Evolutionary conservation across 2,888 invertebrate species (phyloP).

Genomic region (Nomada fabriciana): DNA sequence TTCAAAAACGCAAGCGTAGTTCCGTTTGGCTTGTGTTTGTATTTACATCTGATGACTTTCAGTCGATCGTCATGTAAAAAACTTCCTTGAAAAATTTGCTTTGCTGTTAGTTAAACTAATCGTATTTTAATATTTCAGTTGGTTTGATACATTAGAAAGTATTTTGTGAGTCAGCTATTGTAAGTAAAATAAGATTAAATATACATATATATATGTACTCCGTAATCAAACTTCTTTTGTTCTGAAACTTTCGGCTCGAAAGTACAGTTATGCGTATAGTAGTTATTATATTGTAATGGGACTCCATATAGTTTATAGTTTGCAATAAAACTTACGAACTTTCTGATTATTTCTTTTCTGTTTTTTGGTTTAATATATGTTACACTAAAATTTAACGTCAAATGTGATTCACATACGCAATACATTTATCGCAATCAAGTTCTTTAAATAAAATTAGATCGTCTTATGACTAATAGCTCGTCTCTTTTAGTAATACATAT

Average conservation of each 20-base stretch:
- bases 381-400: background rate
- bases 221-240: background rate
- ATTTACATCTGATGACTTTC: background rate
- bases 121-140: background rate
- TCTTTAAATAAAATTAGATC: background rate
- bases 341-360: background rate
- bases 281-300: background rate
- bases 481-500: background rate
- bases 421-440: too few species aligned
- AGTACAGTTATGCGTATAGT: background rate
- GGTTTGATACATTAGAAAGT: background rate
- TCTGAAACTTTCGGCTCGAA: background rate
- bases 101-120: background rate
- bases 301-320: background rate
- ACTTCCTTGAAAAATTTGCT: background rate
- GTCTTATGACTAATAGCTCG: background rate
- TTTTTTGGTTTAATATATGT: background rate
- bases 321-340: background rate
- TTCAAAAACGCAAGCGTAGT: background rate
- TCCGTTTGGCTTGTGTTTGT: background rate
- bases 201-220: background rate
- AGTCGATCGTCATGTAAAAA: background rate
- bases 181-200: constrained; percentile 9
- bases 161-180: background rate
- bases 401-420: too few species aligned